Base-by-base conservation (phyloP, 2,797 vertebrate genomes). In the Sphenopsis melanotis region DNA sequence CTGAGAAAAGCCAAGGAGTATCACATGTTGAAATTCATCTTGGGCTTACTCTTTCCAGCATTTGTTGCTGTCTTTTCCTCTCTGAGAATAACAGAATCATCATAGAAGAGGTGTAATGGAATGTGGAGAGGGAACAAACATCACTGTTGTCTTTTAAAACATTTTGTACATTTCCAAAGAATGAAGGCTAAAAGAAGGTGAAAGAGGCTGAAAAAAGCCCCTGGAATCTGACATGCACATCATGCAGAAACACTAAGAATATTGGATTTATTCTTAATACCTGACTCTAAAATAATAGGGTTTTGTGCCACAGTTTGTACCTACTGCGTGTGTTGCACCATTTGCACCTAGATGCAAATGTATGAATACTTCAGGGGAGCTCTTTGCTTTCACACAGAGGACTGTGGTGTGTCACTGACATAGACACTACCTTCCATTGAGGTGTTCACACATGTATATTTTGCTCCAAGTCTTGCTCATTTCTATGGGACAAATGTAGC, bases 341-440 rank as follows among this genome's bases (percentile, higher is more conserved):
- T 55, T 65, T 55, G 11, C 41, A 37, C 3, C n/a, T 11, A 11
- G 6, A 12, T 36, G 29, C 8, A 55, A 19, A 59, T n/a, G 3
- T 26, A 23, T 7, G 12, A 69, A 32, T 11, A 49, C 29, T 44
- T 69, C 64, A 69, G 37, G 24, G n/a, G 77, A 83, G 26, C 3
- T 21, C 41, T 88, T 69, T 37, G 8, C 15, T 76, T 80, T 66
- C 36, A 71, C 5, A 22, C 4, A 34, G 16, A 19, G 61, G 24
- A 44, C 41, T 1, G 0, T 41, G 26, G 18, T 34, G 6, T 23
- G 1, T n/a, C 60, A 24, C 26, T 59, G 21, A 50, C 26, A 32
- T 1, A 84, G 27, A 34, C 9, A 49, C 2, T 10, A 50, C 29
- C 3, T 59, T 34, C 56, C 24, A 19, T 6, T 49, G 13, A 17